Evolutionary conservation across 1,140 invertebrate species (phyloP), one percentile per base, ranked within the genome.

Genomic region (Drosophila pseudoobscura): DNA sequence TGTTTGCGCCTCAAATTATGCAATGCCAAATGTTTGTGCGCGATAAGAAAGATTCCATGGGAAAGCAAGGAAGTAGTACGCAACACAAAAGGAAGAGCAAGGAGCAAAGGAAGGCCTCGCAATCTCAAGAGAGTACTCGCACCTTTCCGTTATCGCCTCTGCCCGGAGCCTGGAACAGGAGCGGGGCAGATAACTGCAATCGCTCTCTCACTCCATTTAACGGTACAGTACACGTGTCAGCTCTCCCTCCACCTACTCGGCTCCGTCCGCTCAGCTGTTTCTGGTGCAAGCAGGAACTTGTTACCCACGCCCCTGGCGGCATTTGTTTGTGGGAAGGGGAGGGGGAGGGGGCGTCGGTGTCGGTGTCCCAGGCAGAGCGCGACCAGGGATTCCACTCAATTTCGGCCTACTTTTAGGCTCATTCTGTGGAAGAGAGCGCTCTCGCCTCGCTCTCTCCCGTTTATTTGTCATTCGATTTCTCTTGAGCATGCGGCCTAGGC

Each of bases 401-500:
- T 60, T 43, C 62, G 57, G 82, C 82, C 83, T 87, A 88, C 82
- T 83, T 87, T 71, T 83, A 87, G 82, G 82, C 82, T 71, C 65
- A 35, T 7, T 24, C 44, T 35, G 8, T 39, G 26, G 4, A 20
- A 24, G 29, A 56, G 26, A 35, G n/a, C 24, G 31, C 64, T 49
- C 57, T 57, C 53, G 41, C 43, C 47, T 35, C 29, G 15, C 51
- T 53, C 51, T 20, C 17, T 8, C 29, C 63, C 41, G 59, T 65
- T 43, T 65, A 35, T 64, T 65, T 26, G 35, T 35, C 6, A 20
- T 29, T 53, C 6, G 1, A 57, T 56, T 57, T 65, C 78, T 77
- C 68, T 80, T 69, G 88, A 89, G 88, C 88, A 90, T 90, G 88
- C 88, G 88, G 80, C 80, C 74, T 90, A 82, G 57, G 78, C 73